Base-by-base conservation (phyloP, 2,888 invertebrate species). In the Xylocampa areola region DNA sequence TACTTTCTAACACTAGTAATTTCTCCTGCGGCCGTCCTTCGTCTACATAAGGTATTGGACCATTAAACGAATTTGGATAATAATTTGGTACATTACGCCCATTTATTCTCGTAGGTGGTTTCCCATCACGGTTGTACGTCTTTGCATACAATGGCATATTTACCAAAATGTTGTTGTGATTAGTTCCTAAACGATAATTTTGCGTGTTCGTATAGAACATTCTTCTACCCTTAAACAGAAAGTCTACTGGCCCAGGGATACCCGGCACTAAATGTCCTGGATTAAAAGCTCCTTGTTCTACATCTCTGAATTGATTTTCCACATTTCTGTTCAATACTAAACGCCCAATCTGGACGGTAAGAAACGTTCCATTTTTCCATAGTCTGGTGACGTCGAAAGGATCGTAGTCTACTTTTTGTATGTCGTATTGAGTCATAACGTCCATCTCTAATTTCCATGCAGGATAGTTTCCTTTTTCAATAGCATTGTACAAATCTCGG, bases 401-500 rank as follows among this genome's bases (percentile, higher is more conserved):
- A 74, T 94, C 88, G 69, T 81, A 91, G 32, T 81, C 79, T 30
- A 79, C 79, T 4, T 79, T 80, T 61, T 85, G 84, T 7, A 94
- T 82, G 53, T 94, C 82, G 13, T 87, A 78, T 45, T 79, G 75
- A 0, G 86, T 85, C 87, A 94, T 88, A 13, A 94, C 76, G 69
- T 94, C 87, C 45, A 94, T 84, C 48, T 82, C 86, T 16, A 94
- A 55, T 36, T 77, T 87, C 94, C 94, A 94, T 0, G 82, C 68
- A 0, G 94, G 94, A 61, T 76, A 95, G 10, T 95, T 86, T 35
- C 95, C 96, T n/a, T 91, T 91, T 0, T 95, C 95, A 70, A 98
- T 98, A 19, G 97, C 95, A 85, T 98, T 97, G 89, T 96, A 98
- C 44, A 98, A 94, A 91, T 98, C 98, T 40, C 97, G 95, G 55